Base-by-base conservation (phyloP, 2,113 vertebrate species). In the Mesembrinibis cayennensis region DNA sequence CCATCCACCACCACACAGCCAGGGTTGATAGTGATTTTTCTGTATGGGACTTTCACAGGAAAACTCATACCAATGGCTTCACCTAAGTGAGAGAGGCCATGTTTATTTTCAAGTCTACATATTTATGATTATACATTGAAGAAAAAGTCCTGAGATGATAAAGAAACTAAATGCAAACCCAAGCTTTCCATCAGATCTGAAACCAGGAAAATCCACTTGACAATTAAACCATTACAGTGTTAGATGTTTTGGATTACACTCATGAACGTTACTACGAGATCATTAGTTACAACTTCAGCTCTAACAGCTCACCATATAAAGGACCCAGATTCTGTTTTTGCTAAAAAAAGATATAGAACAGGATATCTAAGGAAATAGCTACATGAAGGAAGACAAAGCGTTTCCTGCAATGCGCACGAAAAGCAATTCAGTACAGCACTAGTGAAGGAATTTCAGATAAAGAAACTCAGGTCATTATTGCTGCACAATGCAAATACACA, bases 1-100 rank as follows among this genome's bases (percentile, higher is more conserved):
- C 98, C 98, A 17, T 98, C 98, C 11, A 99, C 98, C 90, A 98
- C 97, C 81, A 99, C 98, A 11, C 98, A 98, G 92, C 98, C 98
- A 21, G 98, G 98, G 91, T 99, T 98, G 73, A 97, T 92, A 1
- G 98, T 98, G 92, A 99, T 98, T 83, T 98, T 99, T 85, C 98
- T 97, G 89, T 98, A 99, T 2, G 98, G 98, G 20, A 99, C 98
- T 87, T 98, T 99, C 86, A 99, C 98, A 5, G 98, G 98, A 47
- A 98, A 98, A 72, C 93, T 98, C 98, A 98, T 97, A 13, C 98
- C 98, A 42, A 98, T 98, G 29, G 98, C 98, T 95, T 98, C 98
- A 56, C 98, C 98, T 98, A 58, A 53, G n/a, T 8, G 21, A 91
- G 63, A 95, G 42, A 86, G 63, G 23, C 21, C 1, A 3, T 10